phyloP scores from a whole-genome alignment of 2,888 invertebrate genomes.

The Synergus umbraculus region DNA sequence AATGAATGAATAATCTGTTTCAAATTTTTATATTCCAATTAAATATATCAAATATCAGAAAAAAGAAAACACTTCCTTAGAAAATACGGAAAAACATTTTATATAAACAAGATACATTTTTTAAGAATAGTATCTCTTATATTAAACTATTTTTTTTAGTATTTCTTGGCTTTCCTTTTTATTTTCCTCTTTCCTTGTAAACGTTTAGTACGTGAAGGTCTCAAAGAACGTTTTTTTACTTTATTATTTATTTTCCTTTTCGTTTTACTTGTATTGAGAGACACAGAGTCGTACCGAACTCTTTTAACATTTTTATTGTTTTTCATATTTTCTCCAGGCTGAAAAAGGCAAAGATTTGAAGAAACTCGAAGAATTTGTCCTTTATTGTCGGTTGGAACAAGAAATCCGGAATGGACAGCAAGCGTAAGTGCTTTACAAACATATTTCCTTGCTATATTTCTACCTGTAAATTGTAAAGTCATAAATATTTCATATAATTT shows the following conservation, averaged over 20 bases:
- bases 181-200: neutral
- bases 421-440: conserved; percentile 55
- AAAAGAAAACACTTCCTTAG: no score
- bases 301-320: neutral
- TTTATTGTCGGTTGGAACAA: conserved; percentile 50
- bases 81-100: no score
- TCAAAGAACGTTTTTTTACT: neutral
- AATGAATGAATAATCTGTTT: neutral
- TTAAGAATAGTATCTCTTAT: neutral
- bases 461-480: neutral
- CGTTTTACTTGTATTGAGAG: neutral
- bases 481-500: neutral
- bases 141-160: neutral
- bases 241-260: neutral
- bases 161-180: neutral
- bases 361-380: conserved; percentile 49
- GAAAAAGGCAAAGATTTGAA: conserved; percentile 43
- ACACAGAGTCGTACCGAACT: neutral
- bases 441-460: conserved; percentile 45
- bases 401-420: conserved; percentile 55
- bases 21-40: no score
- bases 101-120: no score
- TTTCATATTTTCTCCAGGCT: neutral
- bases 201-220: neutral
- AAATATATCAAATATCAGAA: no score